Evolutionary conservation across 23 tunicate species (phyloP).

Genomic region (Trididemnum miniatum): DNA sequence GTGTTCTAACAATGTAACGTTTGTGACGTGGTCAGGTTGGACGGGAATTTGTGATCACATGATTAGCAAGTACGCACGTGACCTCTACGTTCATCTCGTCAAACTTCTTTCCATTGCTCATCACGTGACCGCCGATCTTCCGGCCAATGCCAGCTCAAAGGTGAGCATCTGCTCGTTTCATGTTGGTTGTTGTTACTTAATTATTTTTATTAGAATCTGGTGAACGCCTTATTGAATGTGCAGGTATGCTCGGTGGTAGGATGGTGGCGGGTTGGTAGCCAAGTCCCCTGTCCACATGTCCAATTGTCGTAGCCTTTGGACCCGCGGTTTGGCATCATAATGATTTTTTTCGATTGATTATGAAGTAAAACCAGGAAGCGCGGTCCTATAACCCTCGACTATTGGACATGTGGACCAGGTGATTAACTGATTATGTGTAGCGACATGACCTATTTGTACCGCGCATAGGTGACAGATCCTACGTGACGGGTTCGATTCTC

Average conservation of each 20-base stretch:
- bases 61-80: conserved; percentile 38
- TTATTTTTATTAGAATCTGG: neutral
- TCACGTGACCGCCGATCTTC: conserved; percentile 74
- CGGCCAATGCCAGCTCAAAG: conserved; percentile 60
- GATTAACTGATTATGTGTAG: too few relatives aligned
- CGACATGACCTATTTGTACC: too few relatives aligned
- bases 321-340: too few relatives aligned
- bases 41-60: conserved; percentile 21
- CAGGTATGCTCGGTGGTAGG: neutral
- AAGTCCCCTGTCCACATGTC: too few relatives aligned
- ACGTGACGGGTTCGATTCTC: too few relatives aligned
- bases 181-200: neutral
- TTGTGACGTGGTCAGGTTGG: conserved; percentile 1
- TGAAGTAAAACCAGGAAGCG: too few relatives aligned
- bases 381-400: too few relatives aligned
- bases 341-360: too few relatives aligned
- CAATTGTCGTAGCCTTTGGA: too few relatives aligned
- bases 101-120: conserved; percentile 69
- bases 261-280: too few relatives aligned
- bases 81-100: conserved; percentile 58
- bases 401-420: too few relatives aligned
- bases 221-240: neutral
- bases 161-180: neutral
- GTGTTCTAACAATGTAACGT: neutral
- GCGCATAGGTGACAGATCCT: too few relatives aligned